These are phyloP conservation scores for Donacobius atricapilla DNA, from an alignment of 2,113 vertebrate species.

Conservation along the genomic window DNA sequence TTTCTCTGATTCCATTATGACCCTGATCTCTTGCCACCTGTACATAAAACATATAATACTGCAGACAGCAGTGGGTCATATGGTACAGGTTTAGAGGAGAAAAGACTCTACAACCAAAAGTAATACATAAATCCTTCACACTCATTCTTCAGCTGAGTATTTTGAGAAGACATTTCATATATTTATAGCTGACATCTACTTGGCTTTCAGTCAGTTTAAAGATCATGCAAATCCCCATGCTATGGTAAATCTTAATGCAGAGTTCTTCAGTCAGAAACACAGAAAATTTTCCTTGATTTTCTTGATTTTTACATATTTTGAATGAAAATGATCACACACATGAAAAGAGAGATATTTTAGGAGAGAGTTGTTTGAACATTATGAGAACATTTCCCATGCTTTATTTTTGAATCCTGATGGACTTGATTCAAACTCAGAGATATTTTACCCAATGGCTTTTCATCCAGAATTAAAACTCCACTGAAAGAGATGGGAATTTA, in stretches of 20 bases:
- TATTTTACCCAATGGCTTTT: not conserved
- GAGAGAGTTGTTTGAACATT: not conserved
- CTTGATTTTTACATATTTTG: slow-evolving; percentile 1
- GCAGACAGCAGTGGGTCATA: not conserved
- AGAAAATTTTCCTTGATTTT: not conserved
- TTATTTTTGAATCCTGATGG: slow-evolving; percentile 23
- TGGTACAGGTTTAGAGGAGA: not conserved
- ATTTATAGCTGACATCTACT: not conserved
- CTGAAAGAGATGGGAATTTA: not conserved
- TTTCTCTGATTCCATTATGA: not conserved
- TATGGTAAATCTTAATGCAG: not conserved
- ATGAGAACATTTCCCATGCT: not conserved
- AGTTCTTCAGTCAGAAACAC: not conserved
- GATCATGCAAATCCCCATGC: not conserved
- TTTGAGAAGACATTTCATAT: not conserved
- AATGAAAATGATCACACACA: not conserved
- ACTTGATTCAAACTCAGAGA: not conserved
- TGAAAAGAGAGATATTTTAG: not conserved
- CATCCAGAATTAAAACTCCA: not conserved
- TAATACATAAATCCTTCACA: not conserved
- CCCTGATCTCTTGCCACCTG: not conserved
- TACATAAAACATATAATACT: not conserved
- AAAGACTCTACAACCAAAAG: not conserved
- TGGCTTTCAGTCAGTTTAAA: not conserved
- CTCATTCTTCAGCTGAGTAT: not conserved